Conservation (phyloP, 2,888 invertebrate species). For the Amiota communis region DNA sequence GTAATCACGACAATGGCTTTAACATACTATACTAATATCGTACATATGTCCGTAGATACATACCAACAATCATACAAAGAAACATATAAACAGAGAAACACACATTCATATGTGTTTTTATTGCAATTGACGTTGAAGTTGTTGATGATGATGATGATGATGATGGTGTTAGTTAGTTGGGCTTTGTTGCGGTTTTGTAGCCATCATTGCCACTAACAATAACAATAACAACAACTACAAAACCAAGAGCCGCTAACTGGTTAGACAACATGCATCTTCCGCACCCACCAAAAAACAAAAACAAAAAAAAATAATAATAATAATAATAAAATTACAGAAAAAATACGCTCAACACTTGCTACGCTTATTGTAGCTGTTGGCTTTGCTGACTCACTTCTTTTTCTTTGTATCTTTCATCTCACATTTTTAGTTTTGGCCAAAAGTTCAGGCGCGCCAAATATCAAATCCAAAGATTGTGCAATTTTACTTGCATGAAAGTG, state of each 20-base stretch:
- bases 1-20: slow-evolving; percentile 23
- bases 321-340: slow-evolving; percentile 2
- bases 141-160: too few species aligned
- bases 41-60: too few species aligned
- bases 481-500: slow-evolving; percentile 40
- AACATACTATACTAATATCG: background rate
- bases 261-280: slow-evolving; percentile 33
- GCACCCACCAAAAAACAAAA: slow-evolving; percentile 31
- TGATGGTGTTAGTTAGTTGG: background rate
- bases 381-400: slow-evolving; percentile 33
- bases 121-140: slow-evolving; percentile 11
- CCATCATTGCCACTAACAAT: background rate
- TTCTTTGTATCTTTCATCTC: slow-evolving; percentile 12
- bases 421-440: slow-evolving; percentile 29
- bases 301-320: slow-evolving; percentile 3
- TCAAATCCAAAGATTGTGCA: slow-evolving; percentile 50
- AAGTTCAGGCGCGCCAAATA: slow-evolving; percentile 38
- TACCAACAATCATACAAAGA: background rate
- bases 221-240: too few species aligned
- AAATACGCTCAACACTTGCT: background rate
- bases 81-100: background rate
- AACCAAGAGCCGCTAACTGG: slow-evolving; percentile 7
- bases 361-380: background rate
- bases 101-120: background rate
- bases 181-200: slow-evolving; percentile 16